phyloP scores from a whole-genome alignment of 2,888 invertebrate genomes.

The Agrochola circellaris region DNA sequence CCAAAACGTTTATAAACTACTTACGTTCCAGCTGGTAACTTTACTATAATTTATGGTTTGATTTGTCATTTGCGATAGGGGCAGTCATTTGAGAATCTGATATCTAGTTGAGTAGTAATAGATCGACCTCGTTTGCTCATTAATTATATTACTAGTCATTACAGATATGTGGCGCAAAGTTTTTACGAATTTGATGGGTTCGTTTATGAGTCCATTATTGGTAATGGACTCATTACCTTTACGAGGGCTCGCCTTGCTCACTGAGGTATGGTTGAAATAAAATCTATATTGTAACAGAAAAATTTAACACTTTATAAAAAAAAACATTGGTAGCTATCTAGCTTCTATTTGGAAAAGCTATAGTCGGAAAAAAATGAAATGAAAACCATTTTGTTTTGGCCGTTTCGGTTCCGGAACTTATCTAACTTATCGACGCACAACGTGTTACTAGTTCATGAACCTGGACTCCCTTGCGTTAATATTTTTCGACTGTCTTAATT shows the following conservation, averaged over 20 bases:
- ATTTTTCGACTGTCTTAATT: no score
- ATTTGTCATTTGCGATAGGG: slow-evolving; percentile 16
- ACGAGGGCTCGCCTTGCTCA: background rate
- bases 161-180: slow-evolving; percentile 8
- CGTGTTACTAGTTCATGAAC: no score
- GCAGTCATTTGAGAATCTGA: slow-evolving; percentile 17
- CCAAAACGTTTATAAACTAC: background rate
- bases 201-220: slow-evolving; percentile 23
- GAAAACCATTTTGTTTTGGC: background rate
- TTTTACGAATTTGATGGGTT: slow-evolving; percentile 27
- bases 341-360: background rate
- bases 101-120: slow-evolving; percentile 21
- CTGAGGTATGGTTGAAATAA: slow-evolving; percentile 10
- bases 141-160: slow-evolving; percentile 21
- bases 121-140: slow-evolving; percentile 4
- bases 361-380: background rate
- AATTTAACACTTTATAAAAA: background rate
- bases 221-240: slow-evolving; percentile 38
- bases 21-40: background rate
- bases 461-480: no score
- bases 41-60: background rate
- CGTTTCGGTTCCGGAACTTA: background rate
- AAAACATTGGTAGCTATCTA: background rate
- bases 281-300: background rate
- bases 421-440: no score